Conservation (phyloP, 23 tunicate genomes). For the Styela clava region DNA sequence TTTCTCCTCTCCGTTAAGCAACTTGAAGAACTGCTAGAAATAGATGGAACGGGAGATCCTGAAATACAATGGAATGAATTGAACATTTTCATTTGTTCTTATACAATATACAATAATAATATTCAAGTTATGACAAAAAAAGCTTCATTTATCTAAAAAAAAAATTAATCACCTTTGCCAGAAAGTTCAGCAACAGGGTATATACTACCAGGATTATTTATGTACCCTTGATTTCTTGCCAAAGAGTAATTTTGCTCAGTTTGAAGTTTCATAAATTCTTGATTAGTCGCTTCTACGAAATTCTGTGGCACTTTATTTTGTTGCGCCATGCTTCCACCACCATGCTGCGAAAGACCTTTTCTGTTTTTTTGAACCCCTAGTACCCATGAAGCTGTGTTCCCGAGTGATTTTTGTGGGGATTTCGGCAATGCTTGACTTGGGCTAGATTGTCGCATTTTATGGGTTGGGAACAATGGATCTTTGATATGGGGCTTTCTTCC, state of each 20-base stretch:
- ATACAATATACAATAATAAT: no score
- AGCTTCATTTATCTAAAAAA: no score
- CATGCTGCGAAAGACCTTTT: neutral
- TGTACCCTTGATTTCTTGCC: neutral
- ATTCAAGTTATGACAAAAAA: no score
- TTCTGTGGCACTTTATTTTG: neutral
- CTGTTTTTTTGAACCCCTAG: neutral
- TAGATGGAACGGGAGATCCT: neutral
- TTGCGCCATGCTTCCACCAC: neutral
- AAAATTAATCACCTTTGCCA: neutral
- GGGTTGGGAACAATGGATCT: slow-evolving; percentile 12
- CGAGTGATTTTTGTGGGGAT: neutral
- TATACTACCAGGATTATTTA: neutral
- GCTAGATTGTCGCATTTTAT: neutral
- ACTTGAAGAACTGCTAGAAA: neutral
- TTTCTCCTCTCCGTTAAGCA: neutral
- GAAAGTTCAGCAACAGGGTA: neutral
- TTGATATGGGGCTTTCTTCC: slow-evolving; percentile 17
- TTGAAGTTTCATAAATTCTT: slow-evolving; percentile 10
- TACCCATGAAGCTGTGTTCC: slow-evolving; percentile 13
- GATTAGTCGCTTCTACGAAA: neutral
- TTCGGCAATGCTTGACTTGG: neutral
- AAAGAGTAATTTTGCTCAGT: neutral
- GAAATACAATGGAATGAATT: no score
- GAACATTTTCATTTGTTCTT: no score